Base-by-base conservation (phyloP, 23 tunicate genomes). In the Styela clava region DNA sequence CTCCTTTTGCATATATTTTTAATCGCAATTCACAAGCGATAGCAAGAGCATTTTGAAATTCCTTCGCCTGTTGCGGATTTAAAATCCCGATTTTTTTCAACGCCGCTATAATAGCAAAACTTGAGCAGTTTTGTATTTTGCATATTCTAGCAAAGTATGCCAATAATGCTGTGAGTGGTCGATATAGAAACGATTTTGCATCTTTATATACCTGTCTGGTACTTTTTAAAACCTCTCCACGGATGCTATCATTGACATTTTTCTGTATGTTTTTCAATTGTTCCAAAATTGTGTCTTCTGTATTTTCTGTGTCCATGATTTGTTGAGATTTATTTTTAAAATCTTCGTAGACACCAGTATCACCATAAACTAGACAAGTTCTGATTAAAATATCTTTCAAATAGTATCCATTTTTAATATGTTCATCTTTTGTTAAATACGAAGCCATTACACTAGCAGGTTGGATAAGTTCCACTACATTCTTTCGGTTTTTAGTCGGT, bases 341-440 rank as follows among this genome's bases (percentile, higher is more conserved):
- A n/a, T 31, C 31, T 2, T 65, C 33, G 64, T 85, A 68, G n/a
- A 85, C 35, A 1, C 37, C 67, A 9, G 22, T 19, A 5, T 64
- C 56, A 3, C 88, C 88, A 78, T 27, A 52, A 24, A 85, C 88
- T 12, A 62, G 65, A 68, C 88, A 85, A 35, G 77, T 77, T 5
- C 52, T 64, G 3, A 35, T 37, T 16, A 85, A 26, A 23, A 85
- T 31, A 35, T 85, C 88, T 23, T 73, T 32, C 25, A 85, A 61
- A 51, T 77, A 56, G 56, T 78, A 85, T 16, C 83, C 83, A 34
- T 85, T 68, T 28, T 65, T 65, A 25, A 65, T 25, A 7, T 65
- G 71, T 1, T 65, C 77, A n/a, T 78, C 83, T 26, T 33, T 0
- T 7, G 28, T 68, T 0, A 85, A 63, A 51, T 85, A 79, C 12